phyloP scores from a whole-genome alignment of 2,113 vertebrate species.

The Brachyhypopomus gauderio region DNA sequence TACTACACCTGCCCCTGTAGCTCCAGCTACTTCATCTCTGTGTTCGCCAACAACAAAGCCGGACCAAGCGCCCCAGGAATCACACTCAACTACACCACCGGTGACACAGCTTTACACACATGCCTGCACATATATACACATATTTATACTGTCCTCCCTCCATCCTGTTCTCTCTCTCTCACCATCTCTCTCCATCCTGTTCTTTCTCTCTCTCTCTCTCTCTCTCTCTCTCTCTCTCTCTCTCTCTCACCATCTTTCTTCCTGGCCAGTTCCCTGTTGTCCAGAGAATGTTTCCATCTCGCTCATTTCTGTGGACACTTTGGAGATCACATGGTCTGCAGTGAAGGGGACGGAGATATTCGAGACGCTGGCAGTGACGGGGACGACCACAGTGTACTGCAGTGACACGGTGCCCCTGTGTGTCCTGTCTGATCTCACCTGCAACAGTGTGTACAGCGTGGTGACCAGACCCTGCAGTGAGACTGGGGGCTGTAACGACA shows the following conservation, averaged over 20 bases:
- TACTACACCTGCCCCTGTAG: constrained; percentile 83
- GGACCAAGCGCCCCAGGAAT: constrained; percentile 82
- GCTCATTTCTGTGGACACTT: constrained; percentile 80
- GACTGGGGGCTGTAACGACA: constrained; percentile 77
- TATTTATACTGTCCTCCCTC: not conserved
- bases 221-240: not conserved
- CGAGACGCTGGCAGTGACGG: constrained; percentile 74
- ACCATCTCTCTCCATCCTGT: not conserved
- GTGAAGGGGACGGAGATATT: constrained; percentile 87
- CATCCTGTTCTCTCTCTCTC: constrained; percentile 13
- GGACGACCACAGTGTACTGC: constrained; percentile 69
- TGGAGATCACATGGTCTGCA: constrained; percentile 81
- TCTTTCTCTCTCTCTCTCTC: not conserved
- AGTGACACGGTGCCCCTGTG: constrained; percentile 81
- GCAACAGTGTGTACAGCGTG: constrained; percentile 80
- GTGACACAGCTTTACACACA: constrained; percentile 58
- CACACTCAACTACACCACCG: constrained; percentile 85
- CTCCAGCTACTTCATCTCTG: constrained; percentile 85
- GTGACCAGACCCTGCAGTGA: constrained; percentile 84
- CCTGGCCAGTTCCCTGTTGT: constrained; percentile 85
- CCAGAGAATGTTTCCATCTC: constrained; percentile 74
- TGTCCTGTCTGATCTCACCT: constrained; percentile 80
- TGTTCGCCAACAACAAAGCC: constrained; percentile 86
- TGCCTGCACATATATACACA: not conserved
- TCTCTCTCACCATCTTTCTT: constrained; percentile 8